Percentiles rank a stretch among this genome's conserved stretches.
These are phyloP conservation scores for Jacana jacana DNA, from an alignment of 2,113 vertebrate species.

Conservation along the genomic window DNA sequence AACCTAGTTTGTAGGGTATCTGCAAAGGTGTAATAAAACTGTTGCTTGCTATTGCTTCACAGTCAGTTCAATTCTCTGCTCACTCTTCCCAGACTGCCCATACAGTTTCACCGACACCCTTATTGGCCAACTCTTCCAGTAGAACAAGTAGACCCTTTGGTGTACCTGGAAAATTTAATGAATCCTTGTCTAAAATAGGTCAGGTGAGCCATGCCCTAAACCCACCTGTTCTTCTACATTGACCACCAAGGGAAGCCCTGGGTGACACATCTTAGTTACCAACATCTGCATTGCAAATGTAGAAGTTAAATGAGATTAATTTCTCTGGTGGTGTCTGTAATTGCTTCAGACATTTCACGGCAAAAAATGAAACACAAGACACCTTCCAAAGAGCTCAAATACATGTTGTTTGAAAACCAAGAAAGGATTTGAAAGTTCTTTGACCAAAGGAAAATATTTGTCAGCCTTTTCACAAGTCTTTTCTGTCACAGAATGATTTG, in stretches of 20 bases:
- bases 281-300: neutral
- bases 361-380: neutral
- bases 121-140: neutral
- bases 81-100: neutral
- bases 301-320: neutral
- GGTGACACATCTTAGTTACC: neutral
- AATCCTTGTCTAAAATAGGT: slow-evolving; percentile 24
- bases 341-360: neutral
- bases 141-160: slow-evolving; percentile 8
- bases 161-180: neutral
- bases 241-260: slow-evolving; percentile 27
- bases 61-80: neutral
- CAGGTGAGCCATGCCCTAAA: slow-evolving; percentile 10
- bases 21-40: neutral
- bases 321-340: neutral
- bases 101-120: neutral
- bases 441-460: neutral
- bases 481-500: neutral
- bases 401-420: neutral
- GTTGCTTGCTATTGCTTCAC: neutral
- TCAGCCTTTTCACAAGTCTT: neutral
- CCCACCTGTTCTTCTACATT: slow-evolving; percentile 9
- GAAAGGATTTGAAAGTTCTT: neutral
- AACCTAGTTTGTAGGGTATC: neutral
- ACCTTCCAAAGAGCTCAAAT: neutral